Evolutionary conservation across 2,888 invertebrate genomes (phyloP), one percentile per base, ranked within the genome.

Genomic region (Drosophila percnosoma): DNA sequence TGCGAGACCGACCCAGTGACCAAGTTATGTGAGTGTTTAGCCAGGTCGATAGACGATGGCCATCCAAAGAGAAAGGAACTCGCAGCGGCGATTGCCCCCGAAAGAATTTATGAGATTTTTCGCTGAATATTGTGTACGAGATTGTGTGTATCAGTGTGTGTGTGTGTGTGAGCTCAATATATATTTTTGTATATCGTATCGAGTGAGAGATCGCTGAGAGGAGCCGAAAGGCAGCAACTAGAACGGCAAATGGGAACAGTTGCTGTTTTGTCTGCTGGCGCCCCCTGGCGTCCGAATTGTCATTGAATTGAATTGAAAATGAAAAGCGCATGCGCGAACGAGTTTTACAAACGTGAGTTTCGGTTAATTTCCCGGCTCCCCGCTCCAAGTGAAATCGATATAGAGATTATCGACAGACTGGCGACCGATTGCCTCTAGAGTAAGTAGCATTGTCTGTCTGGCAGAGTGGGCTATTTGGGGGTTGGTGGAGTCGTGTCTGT

Each of bases 81-180:
- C 60, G 67, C 70, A 60, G 69, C 75, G 63, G 78, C 82, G 53
- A 62, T 71, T 85, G 69, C 77, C 73, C 77, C 78, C 75, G 62
- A 72, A 73, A 82, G 87, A 85, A 85, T 85, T 87, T 89, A 89
- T 85, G 89, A 87, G 84, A 81, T 73, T 79, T 79, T 80, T 83
- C 63, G 72, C 77, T 60, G 62, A 62, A 53, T 53, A 27, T 67
- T 29, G 64, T 42, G 55, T 51, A 18, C 27, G 11, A 52, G 7
- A 13, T 11, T 38, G n/a, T 52, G 7, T 52, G 18, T 27, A 13
- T 21, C 11, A 24, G 48, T 52, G 13, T 45, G 2, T 54, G 4
- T 59, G 34, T 51, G 36, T 36, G 49, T 53, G 21, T 66, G 71
- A 42, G 72, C 78, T 78, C 64, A 68, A 78, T 57, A 73, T 67